Evolutionary conservation across 2,797 vertebrate genomes (phyloP).

Genomic region (Melanotaenia boesemani): DNA sequence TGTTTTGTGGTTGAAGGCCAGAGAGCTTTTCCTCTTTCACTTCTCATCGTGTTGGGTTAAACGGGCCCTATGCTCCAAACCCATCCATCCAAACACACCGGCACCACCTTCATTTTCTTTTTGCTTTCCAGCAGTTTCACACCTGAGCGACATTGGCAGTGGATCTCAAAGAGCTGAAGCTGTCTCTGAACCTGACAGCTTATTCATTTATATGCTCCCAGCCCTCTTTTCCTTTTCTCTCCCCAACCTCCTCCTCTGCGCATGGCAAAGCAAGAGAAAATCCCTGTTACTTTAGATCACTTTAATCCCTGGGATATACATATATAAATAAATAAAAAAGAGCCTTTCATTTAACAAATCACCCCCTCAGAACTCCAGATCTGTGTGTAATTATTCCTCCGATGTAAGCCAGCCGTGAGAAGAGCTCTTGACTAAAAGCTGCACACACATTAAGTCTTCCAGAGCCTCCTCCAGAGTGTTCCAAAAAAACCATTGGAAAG

Average conservation of each 20-base stretch:
- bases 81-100: conserved; percentile 15
- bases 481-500: conserved; percentile 46
- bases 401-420: conserved; percentile 64
- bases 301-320: conserved; percentile 64
- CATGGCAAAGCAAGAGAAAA: conserved; percentile 63
- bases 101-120: conserved; percentile 24
- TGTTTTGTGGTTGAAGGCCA: background rate
- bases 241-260: conserved; percentile 18
- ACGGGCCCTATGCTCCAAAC: conserved; percentile 8
- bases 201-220: conserved; percentile 60
- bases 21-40: background rate
- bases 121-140: conserved; percentile 35
- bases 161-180: conserved; percentile 46
- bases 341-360: conserved; percentile 70
- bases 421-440: conserved; percentile 69
- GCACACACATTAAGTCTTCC: conserved; percentile 62
- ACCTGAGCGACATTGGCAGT: conserved; percentile 44
- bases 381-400: conserved; percentile 69
- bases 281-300: conserved; percentile 66
- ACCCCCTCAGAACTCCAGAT: conserved; percentile 55
- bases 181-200: conserved; percentile 66
- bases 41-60: conserved; percentile 28
- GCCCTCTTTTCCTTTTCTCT: background rate
- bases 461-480: conserved; percentile 58
- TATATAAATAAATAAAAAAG: conserved; percentile 32